Evolutionary conservation across 2,888 invertebrate species (phyloP), one percentile per base, ranked within the genome.

Genomic region (Gnatocerus cornutus): DNA sequence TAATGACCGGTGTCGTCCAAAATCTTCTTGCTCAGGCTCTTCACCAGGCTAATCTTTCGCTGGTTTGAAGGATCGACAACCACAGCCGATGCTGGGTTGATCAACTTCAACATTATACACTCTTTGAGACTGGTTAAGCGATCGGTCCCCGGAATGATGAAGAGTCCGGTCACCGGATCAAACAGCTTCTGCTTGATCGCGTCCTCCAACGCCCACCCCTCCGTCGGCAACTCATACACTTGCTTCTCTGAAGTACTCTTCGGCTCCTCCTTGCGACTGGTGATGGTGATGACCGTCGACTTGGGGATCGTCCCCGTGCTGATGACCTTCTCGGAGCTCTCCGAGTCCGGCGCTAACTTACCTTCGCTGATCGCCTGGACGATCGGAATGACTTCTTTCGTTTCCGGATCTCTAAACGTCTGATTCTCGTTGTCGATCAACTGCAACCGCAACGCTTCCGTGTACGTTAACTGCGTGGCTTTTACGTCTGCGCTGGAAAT

Each of bases 111-210:
- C 78, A 92, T 91, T 45, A 98, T 87, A 76, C 97, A 95, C 83
- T 97, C 97, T 82, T 94, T 92, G 75, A 98, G 92, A 69, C 93
- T 92, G 46, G 96, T 90, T 62, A 93, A 86, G 74, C 95, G 88
- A 82, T 96, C 96, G 4, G 96, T 95, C 9, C 93, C 93, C 1
- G 95, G 94, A 73, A 98, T 93, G 10, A 91, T 90, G 77, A 98
- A 95, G 33, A 94, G 86, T 1, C 98, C 98, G 0, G 90, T 91
- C 0, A 89, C 86, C 0, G 97, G 92, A 84, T 98, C 93, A 77
- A 97, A 94, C 1, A 95, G 84, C 62, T 91, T 91, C 80, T 92
- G 91, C 41, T 92, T 88, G 72, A 98, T 95, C 1, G 97, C 96
- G 78, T 96, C 93, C 61, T 89, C 88, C 1, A 98, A 87, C 65